These are phyloP conservation scores for Drosophila yakuba DNA, from an alignment of 1,140 invertebrate genomes.

Conservation along the genomic window DNA sequence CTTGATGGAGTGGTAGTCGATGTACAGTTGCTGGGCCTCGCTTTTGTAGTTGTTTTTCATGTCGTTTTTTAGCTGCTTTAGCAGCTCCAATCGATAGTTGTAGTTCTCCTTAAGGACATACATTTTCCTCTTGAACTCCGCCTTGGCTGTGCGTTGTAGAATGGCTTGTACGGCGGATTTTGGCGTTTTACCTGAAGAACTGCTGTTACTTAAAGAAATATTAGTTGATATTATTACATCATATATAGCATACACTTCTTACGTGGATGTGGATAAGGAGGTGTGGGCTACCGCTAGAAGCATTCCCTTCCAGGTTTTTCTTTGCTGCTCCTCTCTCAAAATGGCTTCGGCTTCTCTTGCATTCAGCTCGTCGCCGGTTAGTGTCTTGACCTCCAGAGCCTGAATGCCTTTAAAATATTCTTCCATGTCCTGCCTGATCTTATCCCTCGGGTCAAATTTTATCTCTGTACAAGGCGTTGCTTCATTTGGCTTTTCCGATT, in stretches of 20 bases:
- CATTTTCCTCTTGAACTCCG: slow-evolving; percentile 18
- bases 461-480: too few species aligned
- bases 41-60: slow-evolving; percentile 20
- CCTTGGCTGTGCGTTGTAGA: slow-evolving; percentile 8
- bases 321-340: not conserved
- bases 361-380: not conserved
- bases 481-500: not conserved
- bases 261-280: not conserved
- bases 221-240: too few species aligned
- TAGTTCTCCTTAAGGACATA: slow-evolving; percentile 16
- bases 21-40: slow-evolving; percentile 32
- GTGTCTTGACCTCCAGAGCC: not conserved
- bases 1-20: slow-evolving; percentile 10
- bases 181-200: not conserved
- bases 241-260: not conserved
- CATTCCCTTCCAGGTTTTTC: not conserved
- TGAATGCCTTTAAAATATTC: slow-evolving; percentile 1
- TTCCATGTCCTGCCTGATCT: not conserved
- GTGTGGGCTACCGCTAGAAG: not conserved
- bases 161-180: not conserved
- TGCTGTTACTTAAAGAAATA: not conserved
- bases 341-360: slow-evolving; percentile 2
- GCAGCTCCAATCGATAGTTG: slow-evolving; percentile 13
- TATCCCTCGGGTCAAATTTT: not conserved
- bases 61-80: slow-evolving; percentile 33